Conservation (phyloP, 2,888 invertebrate species). For the Corbicula japonica region DNA sequence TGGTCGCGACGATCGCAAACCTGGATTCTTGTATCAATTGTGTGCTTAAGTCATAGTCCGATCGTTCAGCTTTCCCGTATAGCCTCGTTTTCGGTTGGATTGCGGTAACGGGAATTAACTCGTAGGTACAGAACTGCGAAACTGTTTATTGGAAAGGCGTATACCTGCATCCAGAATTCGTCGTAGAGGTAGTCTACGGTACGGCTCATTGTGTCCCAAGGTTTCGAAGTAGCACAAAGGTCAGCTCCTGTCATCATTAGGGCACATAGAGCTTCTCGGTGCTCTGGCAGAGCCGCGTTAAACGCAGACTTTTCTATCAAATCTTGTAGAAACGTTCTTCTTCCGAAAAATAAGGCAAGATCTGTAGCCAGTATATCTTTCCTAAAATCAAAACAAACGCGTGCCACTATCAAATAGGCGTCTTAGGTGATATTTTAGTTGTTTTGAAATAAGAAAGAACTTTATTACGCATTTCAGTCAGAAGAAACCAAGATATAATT, state of each 20-base stretch:
- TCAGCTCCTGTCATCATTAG: slow-evolving; percentile 81
- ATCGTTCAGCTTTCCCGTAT: too few relatives aligned
- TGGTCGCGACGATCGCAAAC: too few relatives aligned
- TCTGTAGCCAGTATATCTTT: slow-evolving; percentile 78
- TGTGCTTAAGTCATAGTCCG: too few relatives aligned
- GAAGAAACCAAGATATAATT: too few relatives aligned
- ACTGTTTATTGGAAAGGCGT: too few relatives aligned
- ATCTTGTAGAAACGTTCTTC: slow-evolving; percentile 65
- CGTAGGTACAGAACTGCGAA: neutral
- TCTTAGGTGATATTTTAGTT: too few relatives aligned
- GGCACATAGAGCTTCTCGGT: slow-evolving; percentile 42
- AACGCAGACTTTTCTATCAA: slow-evolving; percentile 62
- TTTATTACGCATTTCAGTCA: too few relatives aligned
- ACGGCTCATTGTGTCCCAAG: slow-evolving; percentile 71
- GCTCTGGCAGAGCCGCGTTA: slow-evolving; percentile 49
- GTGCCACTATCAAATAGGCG: too few relatives aligned
- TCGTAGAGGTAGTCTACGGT: slow-evolving; percentile 73
- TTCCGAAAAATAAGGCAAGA: slow-evolving; percentile 74
- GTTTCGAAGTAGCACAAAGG: slow-evolving; percentile 77
- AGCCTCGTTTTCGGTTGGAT: too few relatives aligned
- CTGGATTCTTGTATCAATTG: too few relatives aligned
- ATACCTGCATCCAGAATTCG: slow-evolving; percentile 79
- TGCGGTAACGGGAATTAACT: neutral
- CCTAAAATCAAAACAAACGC: slow-evolving; percentile 33
- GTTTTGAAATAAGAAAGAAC: too few relatives aligned